Base-by-base conservation (phyloP, 2,113 vertebrate species). In the Oreotrochilus melanogaster region DNA sequence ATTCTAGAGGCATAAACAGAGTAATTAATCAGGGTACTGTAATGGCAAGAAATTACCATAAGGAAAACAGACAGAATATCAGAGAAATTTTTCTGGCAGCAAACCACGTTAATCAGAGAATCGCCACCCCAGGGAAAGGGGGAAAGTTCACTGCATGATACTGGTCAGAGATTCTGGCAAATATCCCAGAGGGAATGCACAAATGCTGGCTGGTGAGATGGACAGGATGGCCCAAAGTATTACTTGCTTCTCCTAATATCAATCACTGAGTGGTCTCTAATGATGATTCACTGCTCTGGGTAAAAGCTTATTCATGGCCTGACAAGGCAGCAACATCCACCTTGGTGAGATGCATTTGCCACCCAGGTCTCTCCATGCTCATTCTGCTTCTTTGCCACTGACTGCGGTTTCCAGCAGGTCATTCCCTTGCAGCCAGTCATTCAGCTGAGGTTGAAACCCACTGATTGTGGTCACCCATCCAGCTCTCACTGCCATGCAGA, bases 1-100 rank as follows among this genome's bases (percentile, higher is more conserved):
- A 97, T 96, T 97, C 91, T 56, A 86, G 91, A 88, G 72, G 79
- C 88, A 93, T 92, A 92, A 92, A 95, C 87, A 94, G 86, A 78
- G 81, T 82, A 93, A 96, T 93, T 95, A 87, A 95, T 94, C 76
- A 94, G 89, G 64, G 66, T 57, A 73, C 91, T 82, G 42, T 79
- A 94, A 96, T 28, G 87, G 94, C 73, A 88, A 79, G 93, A 92
- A 95, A 95, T 95, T 91, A 96, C 72, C 93, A 88, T 79, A 91
- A 69, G 47, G 91, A 82, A 89, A 95, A 92, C 76, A 87, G 81
- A 54, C 45, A 53, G 86, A 74, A 70, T 92, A 91, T 2, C 3
- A 17, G 71, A 92, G 84, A 47, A 92, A 93, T 70, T 89, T 91
- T 91, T 74, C 86, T 87, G 83, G 72, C 92, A 81, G 80, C 47